Conservation (phyloP, 2,113 vertebrate genomes). For the Odocoileus virginianus region DNA sequence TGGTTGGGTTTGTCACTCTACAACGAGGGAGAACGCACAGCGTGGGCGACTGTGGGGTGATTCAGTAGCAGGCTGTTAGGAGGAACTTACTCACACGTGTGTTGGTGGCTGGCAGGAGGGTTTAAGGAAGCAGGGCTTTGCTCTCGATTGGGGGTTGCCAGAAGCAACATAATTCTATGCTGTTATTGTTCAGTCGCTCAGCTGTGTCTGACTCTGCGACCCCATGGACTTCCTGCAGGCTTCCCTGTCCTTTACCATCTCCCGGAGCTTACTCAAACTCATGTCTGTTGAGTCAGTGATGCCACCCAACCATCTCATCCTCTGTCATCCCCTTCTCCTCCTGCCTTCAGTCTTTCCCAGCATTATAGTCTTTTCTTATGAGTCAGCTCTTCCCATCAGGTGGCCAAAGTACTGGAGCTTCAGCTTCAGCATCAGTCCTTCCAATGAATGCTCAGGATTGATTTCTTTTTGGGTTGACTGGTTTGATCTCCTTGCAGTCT, state of each 20-base stretch:
- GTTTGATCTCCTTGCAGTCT: not conserved
- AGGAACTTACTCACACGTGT: not conserved
- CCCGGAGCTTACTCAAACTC: not conserved
- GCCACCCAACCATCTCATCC: not conserved
- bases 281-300: not conserved
- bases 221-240: not conserved
- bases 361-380: not conserved
- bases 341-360: not conserved
- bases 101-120: not conserved
- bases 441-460: not conserved
- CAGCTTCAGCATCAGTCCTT: not conserved
- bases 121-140: not conserved
- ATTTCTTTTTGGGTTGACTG: not conserved
- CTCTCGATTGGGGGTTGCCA: not conserved
- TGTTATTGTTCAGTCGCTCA: not conserved
- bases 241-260: not conserved
- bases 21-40: not conserved
- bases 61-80: not conserved
- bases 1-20: not conserved
- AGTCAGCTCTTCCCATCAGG: rapidly evolving
- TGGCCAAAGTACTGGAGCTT: not conserved
- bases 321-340: not conserved
- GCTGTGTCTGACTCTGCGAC: rapidly evolving
- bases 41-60: not conserved
- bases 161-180: not conserved